Percentiles rank a stretch among this genome's conserved stretches.
phyloP scores from a whole-genome alignment of 37 sponge, comb jelly and placozoan genomes.

The Haliclona indistincta region DNA sequence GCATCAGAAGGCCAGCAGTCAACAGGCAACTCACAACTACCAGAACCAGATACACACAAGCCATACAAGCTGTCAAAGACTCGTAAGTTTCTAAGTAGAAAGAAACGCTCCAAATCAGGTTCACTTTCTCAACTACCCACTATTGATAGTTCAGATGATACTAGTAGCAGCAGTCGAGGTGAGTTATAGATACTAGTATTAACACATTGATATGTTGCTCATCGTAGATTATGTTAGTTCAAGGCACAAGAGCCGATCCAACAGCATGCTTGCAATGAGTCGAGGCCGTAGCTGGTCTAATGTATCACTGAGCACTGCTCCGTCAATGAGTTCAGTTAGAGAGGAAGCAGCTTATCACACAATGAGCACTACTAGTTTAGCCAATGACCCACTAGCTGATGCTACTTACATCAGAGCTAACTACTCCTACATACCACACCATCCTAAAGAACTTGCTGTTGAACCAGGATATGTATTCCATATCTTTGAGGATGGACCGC shows the following conservation, averaged over 20 bases:
- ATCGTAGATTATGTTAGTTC: too few relatives aligned
- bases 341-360: slow-evolving; percentile 34
- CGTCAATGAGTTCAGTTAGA: slow-evolving; percentile 51
- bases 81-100: not conserved
- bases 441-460: slow-evolving; percentile 57
- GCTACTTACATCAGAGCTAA: slow-evolving; percentile 82
- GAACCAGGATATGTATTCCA: slow-evolving; percentile 70
- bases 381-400: slow-evolving; percentile 64
- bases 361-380: not conserved
- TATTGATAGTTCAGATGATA: too few relatives aligned
- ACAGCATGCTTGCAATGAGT: not conserved
- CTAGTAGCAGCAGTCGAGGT: too few relatives aligned
- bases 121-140: slow-evolving; percentile 9
- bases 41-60: slow-evolving; percentile 1
- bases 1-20: not conserved
- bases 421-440: slow-evolving; percentile 73
- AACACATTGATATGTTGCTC: too few relatives aligned
- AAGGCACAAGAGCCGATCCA: not conserved
- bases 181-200: not conserved
- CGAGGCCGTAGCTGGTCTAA: slow-evolving; percentile 50
- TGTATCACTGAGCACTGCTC: slow-evolving; percentile 48
- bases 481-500: slow-evolving; percentile 68
- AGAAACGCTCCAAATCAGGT: not conserved
- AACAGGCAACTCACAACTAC: not conserved
- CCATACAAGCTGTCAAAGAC: not conserved